phyloP scores from a whole-genome alignment of 2,113 vertebrate species.

The Sylvicapra grimmia region DNA sequence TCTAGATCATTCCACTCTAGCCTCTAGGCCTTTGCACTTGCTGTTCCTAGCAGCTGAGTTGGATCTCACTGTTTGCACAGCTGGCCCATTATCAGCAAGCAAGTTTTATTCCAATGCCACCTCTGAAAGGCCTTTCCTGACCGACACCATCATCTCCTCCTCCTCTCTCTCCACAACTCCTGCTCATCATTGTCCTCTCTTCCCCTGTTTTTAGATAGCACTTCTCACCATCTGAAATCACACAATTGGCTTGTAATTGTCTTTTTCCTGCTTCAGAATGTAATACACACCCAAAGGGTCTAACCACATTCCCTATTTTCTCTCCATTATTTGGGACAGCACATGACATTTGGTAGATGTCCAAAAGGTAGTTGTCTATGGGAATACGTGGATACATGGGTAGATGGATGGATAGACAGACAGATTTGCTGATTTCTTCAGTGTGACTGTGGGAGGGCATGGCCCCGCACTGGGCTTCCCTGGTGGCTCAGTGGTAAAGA shows the following conservation, averaged over 20 bases:
- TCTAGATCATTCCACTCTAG: background rate
- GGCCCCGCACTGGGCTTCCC: background rate
- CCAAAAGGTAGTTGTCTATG: background rate
- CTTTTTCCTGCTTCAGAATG: background rate
- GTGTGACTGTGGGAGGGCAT: background rate
- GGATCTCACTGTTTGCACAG: background rate
- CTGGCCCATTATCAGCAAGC: background rate
- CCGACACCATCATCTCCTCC: rapidly evolving
- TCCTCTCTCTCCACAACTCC: background rate
- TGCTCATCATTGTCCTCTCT: background rate
- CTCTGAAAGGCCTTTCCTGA: background rate
- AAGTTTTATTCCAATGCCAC: background rate
- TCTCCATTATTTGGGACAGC: too few relatives aligned
- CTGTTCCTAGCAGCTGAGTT: background rate
- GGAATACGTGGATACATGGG: background rate
- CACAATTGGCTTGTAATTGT: background rate
- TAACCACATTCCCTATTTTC: background rate
- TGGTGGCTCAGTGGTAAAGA: background rate
- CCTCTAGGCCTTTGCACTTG: background rate
- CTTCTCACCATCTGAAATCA: background rate
- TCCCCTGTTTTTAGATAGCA: background rate
- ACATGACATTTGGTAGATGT: background rate
- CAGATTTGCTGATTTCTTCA: background rate
- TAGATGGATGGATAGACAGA: too few relatives aligned
- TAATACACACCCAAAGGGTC: background rate